Percentiles rank a stretch among this genome's conserved stretches.
phyloP scores from a whole-genome alignment of 2,888 invertebrate species.

The Ophioninae sp. region DNA sequence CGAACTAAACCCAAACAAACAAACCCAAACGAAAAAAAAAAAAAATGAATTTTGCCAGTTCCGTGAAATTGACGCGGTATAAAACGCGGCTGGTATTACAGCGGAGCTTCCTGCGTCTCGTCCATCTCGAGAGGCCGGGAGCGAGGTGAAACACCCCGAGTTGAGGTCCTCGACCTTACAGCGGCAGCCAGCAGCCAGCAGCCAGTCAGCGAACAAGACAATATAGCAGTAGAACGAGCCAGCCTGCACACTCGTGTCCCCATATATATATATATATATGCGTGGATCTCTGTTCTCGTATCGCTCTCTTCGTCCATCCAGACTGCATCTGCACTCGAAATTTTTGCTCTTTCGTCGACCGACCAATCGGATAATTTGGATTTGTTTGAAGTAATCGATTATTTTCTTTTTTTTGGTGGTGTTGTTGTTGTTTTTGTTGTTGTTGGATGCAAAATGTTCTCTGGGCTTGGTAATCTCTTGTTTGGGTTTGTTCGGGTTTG shows the following conservation, averaged over 20 bases:
- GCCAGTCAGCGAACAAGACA: conserved; percentile 52
- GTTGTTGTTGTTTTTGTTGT: no score
- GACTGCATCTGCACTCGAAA: no score
- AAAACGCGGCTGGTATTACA: conserved; percentile 28
- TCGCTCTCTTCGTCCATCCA: no score
- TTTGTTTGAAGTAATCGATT: no score
- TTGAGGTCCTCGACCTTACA: conserved; percentile 67
- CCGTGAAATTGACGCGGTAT: conserved; percentile 11
- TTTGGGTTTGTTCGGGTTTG: no score
- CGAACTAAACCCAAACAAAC: no score
- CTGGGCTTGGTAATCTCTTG: no score
- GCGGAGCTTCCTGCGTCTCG: conserved; percentile 60
- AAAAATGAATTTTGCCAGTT: neutral
- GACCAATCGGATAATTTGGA: no score
- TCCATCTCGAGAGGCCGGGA: conserved; percentile 64
- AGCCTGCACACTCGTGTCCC: conserved; percentile 5
- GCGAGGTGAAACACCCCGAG: conserved; percentile 68
- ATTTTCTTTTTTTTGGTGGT: no score
- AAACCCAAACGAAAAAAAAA: no score
- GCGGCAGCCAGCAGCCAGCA: conserved; percentile 55
- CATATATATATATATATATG: neutral
- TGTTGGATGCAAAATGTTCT: no score
- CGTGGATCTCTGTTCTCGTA: neutral
- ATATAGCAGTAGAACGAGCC: conserved; percentile 41
- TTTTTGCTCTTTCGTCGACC: no score